Evolutionary conservation across 2,888 invertebrate genomes (phyloP), one percentile per base, ranked within the genome.

Genomic region (Limulus polyphemus): DNA sequence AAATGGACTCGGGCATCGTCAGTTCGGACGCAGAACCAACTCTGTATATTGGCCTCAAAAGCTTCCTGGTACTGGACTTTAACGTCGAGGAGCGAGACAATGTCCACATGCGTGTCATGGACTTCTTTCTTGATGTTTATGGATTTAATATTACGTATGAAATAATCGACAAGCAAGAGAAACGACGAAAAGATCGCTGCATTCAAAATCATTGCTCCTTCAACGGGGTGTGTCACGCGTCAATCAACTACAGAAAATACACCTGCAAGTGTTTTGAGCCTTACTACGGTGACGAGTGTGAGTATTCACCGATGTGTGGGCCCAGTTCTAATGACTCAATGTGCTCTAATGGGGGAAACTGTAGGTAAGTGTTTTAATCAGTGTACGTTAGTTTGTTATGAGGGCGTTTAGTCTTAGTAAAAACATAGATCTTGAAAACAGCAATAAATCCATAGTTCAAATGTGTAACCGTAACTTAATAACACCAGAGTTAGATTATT

Each of bases 131-230:
- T 65, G 86, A 90, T 66, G 89, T 91, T 52, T 91, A 87, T 74
- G 93, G 93, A 13, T 92, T 94, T 79, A 93, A 94, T 78, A 84
- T 92, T 71, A 93, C 92, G 47, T 93, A 92, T 75, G 89, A 91
- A 74, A 85, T 91, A 69, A 79, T 82, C 32, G 80, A 82, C 69
- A 71, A 66, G 49, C 62, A 66, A 2, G 67, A 69, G 7, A 62
- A 69, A 9, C 61, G 69, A 14, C 59, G 69, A 5, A 70, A 71
- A 49, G 68, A 72, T 51, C 70, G 71, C 10, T 92, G 92, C 76
- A 87, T 87, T 65, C 85, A 88, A 62, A 81, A 84, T 69, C 84
- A 85, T 70, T 93, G 92, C 74, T 86, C 90, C 0, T 86, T 87
- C 69, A 82, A 88, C n/a, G 92, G 92, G 13, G 83, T 89, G 74